Conservation (phyloP, 2,797 vertebrate genomes). For the Hemibagrus guttatus region DNA sequence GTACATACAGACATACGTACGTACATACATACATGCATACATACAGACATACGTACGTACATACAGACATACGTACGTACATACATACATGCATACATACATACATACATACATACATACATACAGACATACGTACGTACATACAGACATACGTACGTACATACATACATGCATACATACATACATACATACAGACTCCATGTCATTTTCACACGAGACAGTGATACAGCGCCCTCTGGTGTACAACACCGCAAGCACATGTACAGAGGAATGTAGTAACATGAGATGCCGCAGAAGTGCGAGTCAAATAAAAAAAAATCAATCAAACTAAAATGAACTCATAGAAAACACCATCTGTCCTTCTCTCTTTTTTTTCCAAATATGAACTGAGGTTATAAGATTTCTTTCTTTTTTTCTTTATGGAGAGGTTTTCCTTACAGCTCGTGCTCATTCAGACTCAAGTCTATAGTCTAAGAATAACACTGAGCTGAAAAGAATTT, state of each 20-base stretch:
- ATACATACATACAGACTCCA: neutral
- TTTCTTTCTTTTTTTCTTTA: slow-evolving; percentile 14
- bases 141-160: too few relatives aligned
- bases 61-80: too few relatives aligned
- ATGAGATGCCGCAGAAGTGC: neutral
- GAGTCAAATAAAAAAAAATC: neutral
- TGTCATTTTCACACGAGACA: neutral
- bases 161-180: neutral
- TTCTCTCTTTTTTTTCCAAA: neutral
- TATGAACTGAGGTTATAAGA: neutral
- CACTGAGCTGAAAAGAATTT: slow-evolving; percentile 4
- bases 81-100: neutral
- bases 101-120: neutral
- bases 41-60: too few relatives aligned
- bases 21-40: neutral
- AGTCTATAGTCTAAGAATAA: slow-evolving; percentile 1
- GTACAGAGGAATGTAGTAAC: neutral
- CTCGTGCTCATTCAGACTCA: neutral
- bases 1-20: too few relatives aligned
- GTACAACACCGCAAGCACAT: neutral
- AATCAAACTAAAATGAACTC: neutral
- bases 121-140: too few relatives aligned
- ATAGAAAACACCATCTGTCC: neutral
- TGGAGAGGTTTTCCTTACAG: neutral
- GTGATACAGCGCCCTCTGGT: slow-evolving; percentile 1